Evolutionary conservation across 2,797 vertebrate species (phyloP).

Genomic region (Arnoldichthys spilopterus): DNA sequence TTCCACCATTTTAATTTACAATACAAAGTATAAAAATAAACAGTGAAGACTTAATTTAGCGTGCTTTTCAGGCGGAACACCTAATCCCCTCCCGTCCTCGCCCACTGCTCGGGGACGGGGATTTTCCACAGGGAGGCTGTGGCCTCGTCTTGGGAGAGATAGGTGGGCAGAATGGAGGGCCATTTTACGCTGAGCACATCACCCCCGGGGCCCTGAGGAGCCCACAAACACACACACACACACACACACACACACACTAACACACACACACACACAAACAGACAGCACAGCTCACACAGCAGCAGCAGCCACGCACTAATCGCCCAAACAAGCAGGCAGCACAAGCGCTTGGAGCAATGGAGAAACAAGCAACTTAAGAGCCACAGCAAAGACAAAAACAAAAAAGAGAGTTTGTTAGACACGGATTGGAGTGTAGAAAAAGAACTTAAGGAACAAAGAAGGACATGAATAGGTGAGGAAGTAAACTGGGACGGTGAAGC

Average conservation of each 20-base stretch:
- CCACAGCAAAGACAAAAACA: conserved; percentile 63
- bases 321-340: conserved; percentile 60
- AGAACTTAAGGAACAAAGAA: conserved; percentile 61
- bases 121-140: conserved; percentile 69
- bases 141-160: conserved; percentile 73
- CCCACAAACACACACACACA: conserved; percentile 54
- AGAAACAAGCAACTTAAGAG: conserved; percentile 68
- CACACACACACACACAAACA: conserved; percentile 38
- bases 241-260: conserved; percentile 10
- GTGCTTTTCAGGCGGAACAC: conserved; percentile 78
- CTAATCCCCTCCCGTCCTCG: conserved; percentile 71
- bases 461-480: conserved; percentile 60
- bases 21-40: conserved; percentile 82
- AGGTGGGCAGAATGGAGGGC: conserved; percentile 75
- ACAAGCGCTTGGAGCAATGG: conserved; percentile 64
- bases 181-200: conserved; percentile 60
- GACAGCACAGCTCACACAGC: conserved; percentile 47
- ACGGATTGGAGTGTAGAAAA: conserved; percentile 65
- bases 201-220: conserved; percentile 56
- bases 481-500: conserved; percentile 47
- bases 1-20: conserved; percentile 75
- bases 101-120: conserved; percentile 66
- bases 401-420: conserved; percentile 71
- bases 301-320: conserved; percentile 58
- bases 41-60: conserved; percentile 79